A percentile compares a stretch with the other conserved stretches of the same genome.
Evolutionary conservation across 2,888 invertebrate species (phyloP).

Genomic region (Cephus sareptanus): DNA sequence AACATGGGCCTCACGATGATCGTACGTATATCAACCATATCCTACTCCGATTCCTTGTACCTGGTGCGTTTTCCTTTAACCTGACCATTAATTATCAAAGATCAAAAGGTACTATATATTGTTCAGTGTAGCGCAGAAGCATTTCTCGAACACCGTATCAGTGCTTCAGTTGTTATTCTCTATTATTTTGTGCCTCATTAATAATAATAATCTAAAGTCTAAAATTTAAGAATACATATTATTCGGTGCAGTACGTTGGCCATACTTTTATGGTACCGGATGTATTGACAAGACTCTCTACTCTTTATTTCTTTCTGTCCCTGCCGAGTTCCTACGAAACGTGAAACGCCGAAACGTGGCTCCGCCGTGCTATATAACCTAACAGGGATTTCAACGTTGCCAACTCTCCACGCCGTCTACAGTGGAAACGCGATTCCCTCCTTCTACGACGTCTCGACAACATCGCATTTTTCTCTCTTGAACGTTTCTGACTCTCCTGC

Average conservation of each 20-base stretch:
- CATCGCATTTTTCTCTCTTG: background rate
- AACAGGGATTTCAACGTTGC: background rate
- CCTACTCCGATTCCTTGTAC: background rate
- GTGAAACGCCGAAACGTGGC: background rate
- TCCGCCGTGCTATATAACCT: background rate
- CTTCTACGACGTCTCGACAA: background rate
- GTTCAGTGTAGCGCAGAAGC: background rate
- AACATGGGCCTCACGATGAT: conserved; percentile 31
- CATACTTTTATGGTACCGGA: background rate
- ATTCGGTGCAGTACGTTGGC: background rate
- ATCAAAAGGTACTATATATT: background rate
- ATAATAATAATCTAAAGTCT: background rate
- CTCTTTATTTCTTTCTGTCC: background rate
- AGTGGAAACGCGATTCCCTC: background rate
- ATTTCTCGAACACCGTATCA: background rate
- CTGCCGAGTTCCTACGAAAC: background rate
- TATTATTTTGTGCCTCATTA: background rate
- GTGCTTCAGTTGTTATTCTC: background rate
- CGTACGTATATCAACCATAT: conserved; percentile 36
- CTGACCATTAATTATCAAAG: background rate
- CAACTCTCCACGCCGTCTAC: background rate
- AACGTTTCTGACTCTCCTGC: background rate
- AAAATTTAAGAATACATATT: background rate
- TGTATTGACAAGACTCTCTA: too few species aligned
- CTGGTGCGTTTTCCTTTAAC: background rate